phyloP scores from a whole-genome alignment of 2,797 vertebrate genomes.

The Setipinna tenuifilis region DNA sequence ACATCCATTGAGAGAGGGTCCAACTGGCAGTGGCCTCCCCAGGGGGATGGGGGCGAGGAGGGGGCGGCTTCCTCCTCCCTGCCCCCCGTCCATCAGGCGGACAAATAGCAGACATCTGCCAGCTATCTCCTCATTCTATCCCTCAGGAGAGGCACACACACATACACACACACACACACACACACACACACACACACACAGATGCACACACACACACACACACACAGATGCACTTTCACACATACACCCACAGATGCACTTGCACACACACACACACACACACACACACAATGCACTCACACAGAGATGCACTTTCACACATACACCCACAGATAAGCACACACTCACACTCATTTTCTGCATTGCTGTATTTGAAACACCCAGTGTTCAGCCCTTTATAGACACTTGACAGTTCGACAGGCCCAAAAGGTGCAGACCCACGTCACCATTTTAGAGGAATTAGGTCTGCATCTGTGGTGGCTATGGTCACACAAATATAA shows the following conservation, averaged over 20 bases:
- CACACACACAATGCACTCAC: background rate
- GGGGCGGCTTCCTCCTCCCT: slow-evolving; percentile 1
- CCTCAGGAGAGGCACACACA: background rate
- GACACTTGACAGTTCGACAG: background rate
- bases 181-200: background rate
- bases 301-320: background rate
- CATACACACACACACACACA: slow-evolving; percentile 5
- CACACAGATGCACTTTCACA: background rate
- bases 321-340: background rate
- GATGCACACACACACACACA: background rate
- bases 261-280: background rate
- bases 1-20: background rate
- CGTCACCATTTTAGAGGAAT: background rate
- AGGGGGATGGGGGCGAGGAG: background rate
- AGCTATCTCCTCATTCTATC: background rate
- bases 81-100: background rate
- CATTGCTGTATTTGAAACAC: background rate
- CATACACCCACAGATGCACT: background rate
- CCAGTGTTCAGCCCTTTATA: background rate
- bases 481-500: background rate
- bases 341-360: background rate
- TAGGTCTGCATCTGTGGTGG: background rate
- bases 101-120: background rate
- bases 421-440: background rate
- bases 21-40: background rate